A percentile compares a stretch with the other conserved stretches of the same genome.
These are phyloP conservation scores for Phainopepla nitens DNA, from an alignment of 2,113 vertebrate species.

Conservation along the genomic window DNA sequence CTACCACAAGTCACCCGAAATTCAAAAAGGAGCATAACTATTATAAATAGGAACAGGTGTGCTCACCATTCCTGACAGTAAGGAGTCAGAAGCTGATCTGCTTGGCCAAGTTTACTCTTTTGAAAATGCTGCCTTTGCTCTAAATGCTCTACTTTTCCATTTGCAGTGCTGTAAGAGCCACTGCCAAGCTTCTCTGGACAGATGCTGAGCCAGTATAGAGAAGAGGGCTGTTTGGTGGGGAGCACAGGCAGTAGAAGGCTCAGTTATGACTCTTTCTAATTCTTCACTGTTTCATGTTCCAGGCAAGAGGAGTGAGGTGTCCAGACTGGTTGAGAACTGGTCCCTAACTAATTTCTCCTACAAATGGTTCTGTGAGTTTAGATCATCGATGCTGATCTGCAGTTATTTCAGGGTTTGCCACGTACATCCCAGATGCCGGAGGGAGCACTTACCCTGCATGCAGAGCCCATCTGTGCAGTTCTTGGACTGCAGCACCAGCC, in stretches of 20 bases:
- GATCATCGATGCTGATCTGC: neutral
- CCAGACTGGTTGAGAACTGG: neutral
- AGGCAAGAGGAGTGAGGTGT: neutral
- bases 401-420: neutral
- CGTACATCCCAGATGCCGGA: fast-evolving
- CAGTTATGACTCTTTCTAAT: neutral
- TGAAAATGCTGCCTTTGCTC: neutral
- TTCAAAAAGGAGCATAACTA: neutral
- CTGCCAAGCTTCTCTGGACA: neutral
- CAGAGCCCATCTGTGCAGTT: constrained; percentile 95
- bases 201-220: neutral
- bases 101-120: neutral
- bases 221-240: neutral
- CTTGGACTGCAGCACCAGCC: constrained; percentile 88
- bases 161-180: neutral
- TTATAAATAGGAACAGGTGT: neutral
- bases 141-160: neutral
- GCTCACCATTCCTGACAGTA: neutral
- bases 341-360: neutral
- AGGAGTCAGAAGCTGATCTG: neutral
- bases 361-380: neutral
- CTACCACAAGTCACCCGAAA: neutral
- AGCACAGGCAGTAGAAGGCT: neutral
- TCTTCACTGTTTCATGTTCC: neutral
- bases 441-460: constrained; percentile 88